A percentile compares a stretch with the other conserved stretches of the same genome.
These are phyloP conservation scores for Vulpes ferrilata DNA, from an alignment of 2,113 vertebrate genomes.

Conservation along the genomic window DNA sequence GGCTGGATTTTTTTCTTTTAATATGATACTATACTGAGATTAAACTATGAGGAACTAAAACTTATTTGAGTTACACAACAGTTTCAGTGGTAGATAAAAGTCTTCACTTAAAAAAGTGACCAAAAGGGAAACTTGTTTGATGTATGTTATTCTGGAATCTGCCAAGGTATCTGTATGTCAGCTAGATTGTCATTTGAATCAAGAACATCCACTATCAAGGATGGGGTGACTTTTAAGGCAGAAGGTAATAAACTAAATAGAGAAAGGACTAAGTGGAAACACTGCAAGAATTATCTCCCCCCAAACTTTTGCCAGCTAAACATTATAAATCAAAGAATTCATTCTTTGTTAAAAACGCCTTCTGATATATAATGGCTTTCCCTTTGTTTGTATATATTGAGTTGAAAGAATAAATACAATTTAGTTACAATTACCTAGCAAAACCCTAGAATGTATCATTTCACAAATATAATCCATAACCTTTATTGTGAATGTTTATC, in stretches of 20 bases:
- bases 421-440: not conserved
- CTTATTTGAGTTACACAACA: not conserved
- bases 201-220: not conserved
- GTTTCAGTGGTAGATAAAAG: not conserved
- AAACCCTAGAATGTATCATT: not conserved
- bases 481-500: not conserved
- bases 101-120: not conserved
- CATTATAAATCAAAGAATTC: not conserved
- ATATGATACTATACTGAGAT: not conserved
- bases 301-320: not conserved
- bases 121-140: not conserved
- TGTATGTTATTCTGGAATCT: not conserved
- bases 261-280: not conserved
- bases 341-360: not conserved
- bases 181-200: not conserved
- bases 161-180: not conserved
- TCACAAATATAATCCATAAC: not conserved
- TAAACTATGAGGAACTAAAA: not conserved
- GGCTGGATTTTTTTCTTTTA: not conserved
- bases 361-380: not conserved
- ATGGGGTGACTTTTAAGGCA: not conserved
- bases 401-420: conserved; percentile 14
- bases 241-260: not conserved
- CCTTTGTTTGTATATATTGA: not conserved
- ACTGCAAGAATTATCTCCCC: not conserved